Evolutionary conservation across 2,113 vertebrate species (phyloP).

Genomic region (Ivindomyrus marchei): DNA sequence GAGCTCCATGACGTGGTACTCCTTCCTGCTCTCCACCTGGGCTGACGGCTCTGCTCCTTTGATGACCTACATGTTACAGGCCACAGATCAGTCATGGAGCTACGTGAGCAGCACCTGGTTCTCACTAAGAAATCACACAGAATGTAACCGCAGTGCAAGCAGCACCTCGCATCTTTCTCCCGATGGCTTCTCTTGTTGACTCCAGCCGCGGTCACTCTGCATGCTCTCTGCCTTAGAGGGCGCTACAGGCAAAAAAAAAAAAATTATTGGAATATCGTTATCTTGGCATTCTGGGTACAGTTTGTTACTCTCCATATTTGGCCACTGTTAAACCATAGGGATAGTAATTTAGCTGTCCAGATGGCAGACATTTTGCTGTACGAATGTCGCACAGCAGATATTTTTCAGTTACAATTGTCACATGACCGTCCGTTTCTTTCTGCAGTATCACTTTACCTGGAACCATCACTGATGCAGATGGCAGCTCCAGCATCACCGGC

Average conservation of each 20-base stretch:
- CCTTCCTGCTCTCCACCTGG: conserved; percentile 70
- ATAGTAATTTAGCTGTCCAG: background rate
- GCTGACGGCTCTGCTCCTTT: conserved; percentile 64
- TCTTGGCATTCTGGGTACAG: background rate
- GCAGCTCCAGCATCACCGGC: background rate
- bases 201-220: background rate
- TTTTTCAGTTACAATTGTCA: background rate
- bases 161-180: background rate
- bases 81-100: background rate
- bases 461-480: background rate
- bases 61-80: conserved; percentile 52
- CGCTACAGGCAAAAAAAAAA: background rate
- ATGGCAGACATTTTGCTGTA: background rate
- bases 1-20: conserved; percentile 76
- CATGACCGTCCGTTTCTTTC: background rate
- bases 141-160: background rate
- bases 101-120: background rate
- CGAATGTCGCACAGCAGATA: background rate
- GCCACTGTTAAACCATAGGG: background rate
- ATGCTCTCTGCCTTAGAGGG: background rate
- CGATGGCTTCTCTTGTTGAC: background rate
- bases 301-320: background rate
- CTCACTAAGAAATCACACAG: background rate
- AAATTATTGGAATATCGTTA: background rate
- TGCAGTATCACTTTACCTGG: background rate